Evolutionary conservation across 2,113 vertebrate genomes (phyloP).

Genomic region (Riparia riparia): DNA sequence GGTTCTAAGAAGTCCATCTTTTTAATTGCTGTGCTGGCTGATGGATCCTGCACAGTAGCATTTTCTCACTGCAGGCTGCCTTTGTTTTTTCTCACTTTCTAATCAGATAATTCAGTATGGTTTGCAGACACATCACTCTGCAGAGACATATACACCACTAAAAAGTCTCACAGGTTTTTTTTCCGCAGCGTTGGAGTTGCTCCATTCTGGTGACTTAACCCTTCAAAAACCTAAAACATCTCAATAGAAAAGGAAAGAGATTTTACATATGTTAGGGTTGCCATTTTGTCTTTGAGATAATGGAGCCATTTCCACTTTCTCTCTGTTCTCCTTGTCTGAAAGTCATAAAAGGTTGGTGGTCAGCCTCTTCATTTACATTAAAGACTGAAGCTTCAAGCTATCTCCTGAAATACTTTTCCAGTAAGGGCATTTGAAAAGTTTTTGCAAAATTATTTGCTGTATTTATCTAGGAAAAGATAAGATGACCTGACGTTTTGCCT

Average conservation of each 20-base stretch:
- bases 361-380: constrained; percentile 13
- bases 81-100: constrained; percentile 8
- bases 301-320: background rate
- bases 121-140: constrained; percentile 5
- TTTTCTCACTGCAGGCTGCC: constrained; percentile 31
- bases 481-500: constrained; percentile 24
- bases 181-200: background rate
- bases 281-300: constrained; percentile 40
- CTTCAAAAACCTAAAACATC: background rate
- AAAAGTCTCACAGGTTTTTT: background rate
- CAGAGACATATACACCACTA: background rate
- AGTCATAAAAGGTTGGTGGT: background rate
- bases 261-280: background rate
- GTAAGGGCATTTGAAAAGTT: constrained; percentile 53
- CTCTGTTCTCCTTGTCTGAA: background rate
- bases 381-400: background rate
- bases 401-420: constrained; percentile 33
- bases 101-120: background rate
- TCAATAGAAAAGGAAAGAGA: constrained; percentile 6
- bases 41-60: constrained; percentile 1
- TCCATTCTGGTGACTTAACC: background rate
- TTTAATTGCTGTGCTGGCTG: constrained; percentile 18
- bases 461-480: constrained; percentile 49
- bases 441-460: constrained; percentile 62
- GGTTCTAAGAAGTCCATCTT: constrained; percentile 24